These are phyloP conservation scores for Prionace glauca DNA, from an alignment of 2,797 vertebrate species.

Conservation along the genomic window DNA sequence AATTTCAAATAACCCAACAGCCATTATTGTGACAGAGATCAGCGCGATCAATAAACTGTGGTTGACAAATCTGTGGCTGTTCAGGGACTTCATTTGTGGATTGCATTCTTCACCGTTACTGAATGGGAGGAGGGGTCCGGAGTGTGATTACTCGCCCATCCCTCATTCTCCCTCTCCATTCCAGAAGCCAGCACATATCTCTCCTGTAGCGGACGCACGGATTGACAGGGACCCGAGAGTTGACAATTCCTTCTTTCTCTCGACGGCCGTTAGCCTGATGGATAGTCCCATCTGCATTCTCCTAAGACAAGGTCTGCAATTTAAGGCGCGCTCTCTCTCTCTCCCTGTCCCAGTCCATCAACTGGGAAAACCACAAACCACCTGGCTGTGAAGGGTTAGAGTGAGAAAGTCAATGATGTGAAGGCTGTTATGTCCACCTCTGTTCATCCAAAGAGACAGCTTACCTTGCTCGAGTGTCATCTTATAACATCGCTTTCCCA, in stretches of 20 bases:
- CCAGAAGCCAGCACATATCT: background rate
- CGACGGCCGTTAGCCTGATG: background rate
- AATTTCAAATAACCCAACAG: constrained; percentile 36
- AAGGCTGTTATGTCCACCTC: background rate
- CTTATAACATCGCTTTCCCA: background rate
- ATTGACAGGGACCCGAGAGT: background rate
- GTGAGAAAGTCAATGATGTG: constrained; percentile 4
- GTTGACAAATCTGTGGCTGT: constrained; percentile 23
- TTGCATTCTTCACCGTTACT: background rate
- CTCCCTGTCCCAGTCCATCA: background rate
- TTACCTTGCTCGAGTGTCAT: background rate
- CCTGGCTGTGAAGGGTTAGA: background rate
- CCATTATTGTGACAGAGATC: constrained; percentile 33
- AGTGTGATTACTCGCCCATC: background rate
- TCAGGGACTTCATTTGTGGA: constrained; percentile 5
- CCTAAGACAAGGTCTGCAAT: background rate
- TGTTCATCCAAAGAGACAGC: constrained; percentile 5
- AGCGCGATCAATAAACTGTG: constrained; percentile 17
- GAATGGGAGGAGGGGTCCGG: background rate
- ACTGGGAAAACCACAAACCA: background rate
- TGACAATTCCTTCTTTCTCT: background rate
- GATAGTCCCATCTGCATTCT: background rate
- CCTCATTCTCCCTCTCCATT: background rate
- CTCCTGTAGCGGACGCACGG: background rate
- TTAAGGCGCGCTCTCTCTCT: too few species aligned